phyloP scores from a whole-genome alignment of 2,113 vertebrate genomes.

The Elephas maximus region DNA sequence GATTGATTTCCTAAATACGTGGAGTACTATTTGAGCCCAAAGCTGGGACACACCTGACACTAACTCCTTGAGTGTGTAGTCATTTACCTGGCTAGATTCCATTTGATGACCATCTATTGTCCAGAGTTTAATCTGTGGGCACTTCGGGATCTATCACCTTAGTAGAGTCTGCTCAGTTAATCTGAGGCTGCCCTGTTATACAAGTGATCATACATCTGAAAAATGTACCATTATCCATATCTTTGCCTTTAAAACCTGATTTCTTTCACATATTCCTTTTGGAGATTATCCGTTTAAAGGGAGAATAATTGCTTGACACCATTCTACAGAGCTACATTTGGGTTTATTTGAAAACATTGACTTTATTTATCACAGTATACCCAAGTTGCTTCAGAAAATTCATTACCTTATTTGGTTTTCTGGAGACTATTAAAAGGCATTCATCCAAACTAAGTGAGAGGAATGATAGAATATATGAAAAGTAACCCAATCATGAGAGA shows the following conservation, averaged over 20 bases:
- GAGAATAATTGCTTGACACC: background rate
- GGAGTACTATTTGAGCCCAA: background rate
- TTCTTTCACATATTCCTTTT: background rate
- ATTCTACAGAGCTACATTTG: background rate
- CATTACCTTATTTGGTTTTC: background rate
- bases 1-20: slow-evolving; percentile 6
- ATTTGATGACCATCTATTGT: background rate
- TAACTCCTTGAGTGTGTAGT: background rate
- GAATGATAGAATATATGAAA: background rate
- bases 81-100: background rate
- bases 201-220: background rate
- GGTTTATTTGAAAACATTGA: background rate
- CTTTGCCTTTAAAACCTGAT: background rate
- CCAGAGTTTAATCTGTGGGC: background rate
- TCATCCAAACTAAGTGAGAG: background rate
- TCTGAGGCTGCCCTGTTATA: background rate
- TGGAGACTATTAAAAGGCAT: background rate
- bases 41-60: background rate
- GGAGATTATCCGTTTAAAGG: background rate
- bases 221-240: background rate
- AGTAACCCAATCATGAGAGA: background rate
- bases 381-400: background rate
- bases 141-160: background rate
- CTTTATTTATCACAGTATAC: background rate
- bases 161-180: background rate